Evolutionary conservation across 2,888 invertebrate species (phyloP), one percentile per base, ranked within the genome.

Genomic region (Synergus japonicus): DNA sequence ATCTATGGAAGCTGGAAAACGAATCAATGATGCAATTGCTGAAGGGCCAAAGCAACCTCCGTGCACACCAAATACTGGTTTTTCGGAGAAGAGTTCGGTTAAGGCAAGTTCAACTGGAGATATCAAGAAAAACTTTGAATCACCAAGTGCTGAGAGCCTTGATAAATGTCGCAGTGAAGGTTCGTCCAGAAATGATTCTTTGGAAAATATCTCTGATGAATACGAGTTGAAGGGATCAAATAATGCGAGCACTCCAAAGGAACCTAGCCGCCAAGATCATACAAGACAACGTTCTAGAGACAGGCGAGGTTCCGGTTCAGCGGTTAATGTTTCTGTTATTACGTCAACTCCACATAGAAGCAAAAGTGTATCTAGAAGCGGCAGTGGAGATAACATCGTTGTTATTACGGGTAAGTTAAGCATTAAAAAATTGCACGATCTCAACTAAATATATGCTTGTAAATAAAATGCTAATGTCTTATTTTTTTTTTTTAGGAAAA

Each of bases 321-420:
- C 87, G 37, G 82, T 91, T 18, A 91, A 92, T 44, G 91, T 92
- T 10, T 91, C 92, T 4, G 92, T 92, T 13, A 90, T 92, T 29
- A 92, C 91, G 0, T 92, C 92, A 44, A 92, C 92, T 15, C 91
- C 91, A 10, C 85, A 91, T 22, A 88, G 88, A 81, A 89, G 88
- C 41, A 83, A 86, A 29, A 89, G 88, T 13, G 81, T 86, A 10
- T 88, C 90, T 5, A 87, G 89, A 78, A 90, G 87, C 78, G 87
- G 85, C 29, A 91, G 88, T 73, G 89, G 89, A 8, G 91, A 92
- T 64, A 91, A 91, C 69, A 86, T 92, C 18, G 91, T 92, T 63
- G 91, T 92, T 46, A 91, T 92, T 79, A 92, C 92, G 18, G 91
- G 92, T 90, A 85, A 86, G 78, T 80, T 54, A 66, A 60, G n/a